A percentile compares a stretch with the other conserved stretches of the same genome.
Conservation (phyloP, 2,797 vertebrate genomes). For the Parambassis ranga region DNA sequence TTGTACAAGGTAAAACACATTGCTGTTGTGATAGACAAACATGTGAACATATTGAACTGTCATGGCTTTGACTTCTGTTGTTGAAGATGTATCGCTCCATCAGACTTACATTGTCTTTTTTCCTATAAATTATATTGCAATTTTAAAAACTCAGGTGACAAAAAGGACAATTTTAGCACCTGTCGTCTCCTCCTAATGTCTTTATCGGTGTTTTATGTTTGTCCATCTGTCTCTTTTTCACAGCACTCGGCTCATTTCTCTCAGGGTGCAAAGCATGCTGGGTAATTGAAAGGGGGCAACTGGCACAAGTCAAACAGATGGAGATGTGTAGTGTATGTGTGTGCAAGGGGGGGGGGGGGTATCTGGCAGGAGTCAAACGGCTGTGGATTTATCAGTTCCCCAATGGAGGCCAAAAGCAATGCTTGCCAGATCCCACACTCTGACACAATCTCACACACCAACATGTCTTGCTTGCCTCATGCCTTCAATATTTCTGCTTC, state of each 20-base stretch:
- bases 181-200: conserved; percentile 11
- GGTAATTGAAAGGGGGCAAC: conserved; percentile 70
- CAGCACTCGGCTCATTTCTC: conserved; percentile 40
- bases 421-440: conserved; percentile 34
- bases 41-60: not conserved
- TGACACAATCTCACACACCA: not conserved
- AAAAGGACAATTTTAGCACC: conserved; percentile 19
- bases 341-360: conserved; percentile 24
- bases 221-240: conserved; percentile 52
- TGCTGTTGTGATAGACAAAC: not conserved
- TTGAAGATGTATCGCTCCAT: no score
- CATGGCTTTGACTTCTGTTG: not conserved
- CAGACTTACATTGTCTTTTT: no score
- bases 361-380: conserved; percentile 66
- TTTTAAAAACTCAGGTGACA: conserved; percentile 13
- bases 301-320: conserved; percentile 69
- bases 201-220: conserved; percentile 41
- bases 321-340: conserved; percentile 39
- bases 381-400: conserved; percentile 65
- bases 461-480: not conserved
- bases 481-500: not conserved
- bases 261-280: conserved; percentile 60
- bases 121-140: no score
- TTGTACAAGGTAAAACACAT: not conserved
- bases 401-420: conserved; percentile 44